Conservation (phyloP, 2,888 invertebrate species). For the Drosophila sordidapex region DNA sequence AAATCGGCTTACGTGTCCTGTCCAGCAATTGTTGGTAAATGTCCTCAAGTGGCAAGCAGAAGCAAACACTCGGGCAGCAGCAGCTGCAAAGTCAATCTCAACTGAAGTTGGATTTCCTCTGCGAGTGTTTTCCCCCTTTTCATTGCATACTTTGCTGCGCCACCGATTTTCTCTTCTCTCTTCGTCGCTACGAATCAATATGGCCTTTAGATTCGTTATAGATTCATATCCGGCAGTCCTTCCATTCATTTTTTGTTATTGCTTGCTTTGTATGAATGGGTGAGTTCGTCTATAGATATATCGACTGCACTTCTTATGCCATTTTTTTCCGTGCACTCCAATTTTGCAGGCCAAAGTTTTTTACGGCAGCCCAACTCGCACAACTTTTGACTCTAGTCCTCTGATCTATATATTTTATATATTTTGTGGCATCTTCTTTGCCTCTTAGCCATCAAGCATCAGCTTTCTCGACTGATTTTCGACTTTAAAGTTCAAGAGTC, state of each 20-base stretch:
- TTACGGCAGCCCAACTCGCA: conserved; percentile 26
- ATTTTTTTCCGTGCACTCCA: conserved; percentile 17
- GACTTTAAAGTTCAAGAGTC: conserved; percentile 68
- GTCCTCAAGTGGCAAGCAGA: conserved; percentile 24
- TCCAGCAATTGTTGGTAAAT: conserved; percentile 32
- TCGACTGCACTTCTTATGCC: conserved; percentile 11
- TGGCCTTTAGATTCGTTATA: conserved; percentile 66
- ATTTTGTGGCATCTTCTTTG: conserved; percentile 16
- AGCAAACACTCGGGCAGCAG: conserved; percentile 3
- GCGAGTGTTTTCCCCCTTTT: conserved; percentile 34
- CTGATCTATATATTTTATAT: conserved; percentile 43
- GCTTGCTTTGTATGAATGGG: conserved; percentile 36
- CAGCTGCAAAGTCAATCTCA: conserved; percentile 62
- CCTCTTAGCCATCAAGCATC: conserved; percentile 2
- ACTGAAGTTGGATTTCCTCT: conserved; percentile 68
- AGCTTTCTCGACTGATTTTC: conserved; percentile 17
- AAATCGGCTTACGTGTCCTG: conserved; percentile 67
- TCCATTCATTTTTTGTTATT: background rate
- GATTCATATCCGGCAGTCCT: conserved; percentile 59
- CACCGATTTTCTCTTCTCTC: background rate
- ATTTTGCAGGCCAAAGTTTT: conserved; percentile 33
- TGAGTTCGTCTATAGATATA: conserved; percentile 22
- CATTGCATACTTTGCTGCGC: conserved; percentile 66
- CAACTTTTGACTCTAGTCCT: conserved; percentile 8
- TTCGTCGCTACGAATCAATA: conserved; percentile 48